Percentiles rank a stretch among this genome's conserved stretches.
These are phyloP conservation scores for Anhinga rufa DNA, from an alignment of 2,113 vertebrate genomes.

Conservation along the genomic window DNA sequence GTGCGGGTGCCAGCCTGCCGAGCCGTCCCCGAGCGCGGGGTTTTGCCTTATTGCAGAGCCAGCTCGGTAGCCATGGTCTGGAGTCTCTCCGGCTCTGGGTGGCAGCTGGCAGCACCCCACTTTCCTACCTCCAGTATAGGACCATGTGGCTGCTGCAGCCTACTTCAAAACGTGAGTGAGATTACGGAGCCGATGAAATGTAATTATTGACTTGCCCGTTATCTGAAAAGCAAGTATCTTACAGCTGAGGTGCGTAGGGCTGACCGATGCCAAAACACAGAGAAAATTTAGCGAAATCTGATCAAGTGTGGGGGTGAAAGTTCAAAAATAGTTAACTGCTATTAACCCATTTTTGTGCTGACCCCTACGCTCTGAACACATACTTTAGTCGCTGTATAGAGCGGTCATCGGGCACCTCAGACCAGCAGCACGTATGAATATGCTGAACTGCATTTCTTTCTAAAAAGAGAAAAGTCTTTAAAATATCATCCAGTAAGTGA, in stretches of 20 bases:
- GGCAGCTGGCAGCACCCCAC: background rate
- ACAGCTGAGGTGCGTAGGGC: background rate
- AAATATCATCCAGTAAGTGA: background rate
- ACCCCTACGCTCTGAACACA: background rate
- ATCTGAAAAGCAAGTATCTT: background rate
- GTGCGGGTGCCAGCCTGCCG: background rate
- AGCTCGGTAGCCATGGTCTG: accelerated
- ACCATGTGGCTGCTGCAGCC: background rate
- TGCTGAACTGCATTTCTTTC: background rate
- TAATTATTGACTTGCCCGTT: background rate
- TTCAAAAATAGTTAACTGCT: background rate
- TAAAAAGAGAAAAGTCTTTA: background rate
- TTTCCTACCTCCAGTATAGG: background rate
- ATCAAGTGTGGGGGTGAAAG: background rate
- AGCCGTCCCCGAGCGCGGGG: background rate
- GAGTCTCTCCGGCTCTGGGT: background rate
- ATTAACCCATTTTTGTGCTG: background rate
- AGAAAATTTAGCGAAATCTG: background rate
- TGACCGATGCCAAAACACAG: background rate
- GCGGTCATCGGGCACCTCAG: background rate
- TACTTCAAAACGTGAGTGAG: background rate
- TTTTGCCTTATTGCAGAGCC: background rate
- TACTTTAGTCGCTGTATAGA: background rate
- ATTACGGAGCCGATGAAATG: background rate
- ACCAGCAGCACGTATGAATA: background rate